phyloP scores from a whole-genome alignment of 2,888 invertebrate genomes.

The Meiosimyza decipiens region DNA sequence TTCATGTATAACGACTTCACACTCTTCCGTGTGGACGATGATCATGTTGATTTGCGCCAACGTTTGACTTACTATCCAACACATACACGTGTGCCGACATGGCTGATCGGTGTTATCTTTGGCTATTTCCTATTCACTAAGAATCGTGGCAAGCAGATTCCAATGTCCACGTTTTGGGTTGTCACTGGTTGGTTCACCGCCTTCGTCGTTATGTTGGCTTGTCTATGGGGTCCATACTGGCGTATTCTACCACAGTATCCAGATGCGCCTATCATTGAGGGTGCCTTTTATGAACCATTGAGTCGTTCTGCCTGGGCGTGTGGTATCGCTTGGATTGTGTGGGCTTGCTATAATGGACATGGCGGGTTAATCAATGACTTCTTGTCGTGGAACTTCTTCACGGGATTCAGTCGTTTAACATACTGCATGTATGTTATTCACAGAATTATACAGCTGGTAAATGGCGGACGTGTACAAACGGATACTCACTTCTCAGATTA shows the following conservation, averaged over 20 bases:
- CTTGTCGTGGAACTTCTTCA: slow-evolving; percentile 63
- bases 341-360: slow-evolving; percentile 65
- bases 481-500: slow-evolving; percentile 62
- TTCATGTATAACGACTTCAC: slow-evolving; percentile 61
- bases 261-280: slow-evolving; percentile 56
- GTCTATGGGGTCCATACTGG: slow-evolving; percentile 63
- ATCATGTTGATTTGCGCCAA: slow-evolving; percentile 60
- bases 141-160: slow-evolving; percentile 59
- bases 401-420: slow-evolving; percentile 60
- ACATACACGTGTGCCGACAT: slow-evolving; percentile 64
- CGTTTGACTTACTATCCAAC: slow-evolving; percentile 63
- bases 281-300: slow-evolving; percentile 63
- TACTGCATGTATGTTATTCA: slow-evolving; percentile 66
- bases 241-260: slow-evolving; percentile 56
- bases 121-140: slow-evolving; percentile 63
- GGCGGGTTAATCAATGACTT: slow-evolving; percentile 64
- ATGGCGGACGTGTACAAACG: slow-evolving; percentile 57
- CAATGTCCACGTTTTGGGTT: slow-evolving; percentile 57
- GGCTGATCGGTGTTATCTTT: slow-evolving; percentile 65
- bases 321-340: slow-evolving; percentile 63
- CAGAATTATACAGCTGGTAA: slow-evolving; percentile 60
- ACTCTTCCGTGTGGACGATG: slow-evolving; percentile 61
- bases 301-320: slow-evolving; percentile 62
- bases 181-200: slow-evolving; percentile 60
- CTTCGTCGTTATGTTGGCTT: slow-evolving; percentile 56